Evolutionary conservation across 2,797 vertebrate genomes (phyloP).

Genomic region (Rachycentron canadum): DNA sequence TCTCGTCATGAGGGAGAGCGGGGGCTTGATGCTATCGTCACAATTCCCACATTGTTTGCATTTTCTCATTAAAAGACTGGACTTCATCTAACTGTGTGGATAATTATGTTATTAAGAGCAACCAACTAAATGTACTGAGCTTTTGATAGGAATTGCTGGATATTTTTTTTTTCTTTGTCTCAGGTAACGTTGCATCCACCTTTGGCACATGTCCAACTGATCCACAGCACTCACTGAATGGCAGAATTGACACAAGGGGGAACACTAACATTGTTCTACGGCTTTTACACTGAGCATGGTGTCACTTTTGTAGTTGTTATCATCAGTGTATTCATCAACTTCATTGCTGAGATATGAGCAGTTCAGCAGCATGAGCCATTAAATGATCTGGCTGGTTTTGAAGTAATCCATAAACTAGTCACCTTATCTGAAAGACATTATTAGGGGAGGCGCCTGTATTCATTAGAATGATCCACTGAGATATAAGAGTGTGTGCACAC

Average conservation of each 20-base stretch:
- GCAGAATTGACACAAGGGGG: neutral
- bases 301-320: neutral
- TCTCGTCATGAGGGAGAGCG: too few species aligned
- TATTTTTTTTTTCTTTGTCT: too few species aligned
- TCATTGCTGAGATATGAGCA: neutral
- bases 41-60: neutral
- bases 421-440: neutral
- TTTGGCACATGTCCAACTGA: neutral
- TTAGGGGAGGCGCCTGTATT: neutral
- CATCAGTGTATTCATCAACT: neutral
- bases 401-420: constrained; percentile 1
- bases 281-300: too few species aligned
- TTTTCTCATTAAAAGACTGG: neutral
- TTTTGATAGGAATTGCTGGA: too few species aligned
- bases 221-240: neutral
- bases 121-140: too few species aligned
- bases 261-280: too few species aligned
- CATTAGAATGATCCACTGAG: neutral
- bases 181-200: too few species aligned
- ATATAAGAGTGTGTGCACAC: neutral
- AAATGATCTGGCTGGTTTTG: neutral
- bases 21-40: too few species aligned
- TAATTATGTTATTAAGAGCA: too few species aligned
- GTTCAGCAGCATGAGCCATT: neutral
- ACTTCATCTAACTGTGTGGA: too few species aligned